Conservation (phyloP, 2,113 vertebrate genomes). For the Zosterops japonicus region DNA sequence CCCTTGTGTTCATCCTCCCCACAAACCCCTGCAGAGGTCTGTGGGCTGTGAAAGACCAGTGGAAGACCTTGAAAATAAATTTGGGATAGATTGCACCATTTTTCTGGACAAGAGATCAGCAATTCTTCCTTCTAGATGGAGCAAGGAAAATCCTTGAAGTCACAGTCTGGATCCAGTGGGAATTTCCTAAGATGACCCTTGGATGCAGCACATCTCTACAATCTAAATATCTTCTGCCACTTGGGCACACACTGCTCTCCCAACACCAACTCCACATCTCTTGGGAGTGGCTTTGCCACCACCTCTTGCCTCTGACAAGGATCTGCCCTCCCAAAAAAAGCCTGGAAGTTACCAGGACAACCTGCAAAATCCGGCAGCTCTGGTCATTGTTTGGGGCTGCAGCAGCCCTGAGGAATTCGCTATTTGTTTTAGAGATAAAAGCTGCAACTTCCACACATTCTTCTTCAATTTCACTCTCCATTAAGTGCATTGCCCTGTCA, state of each 20-base stretch:
- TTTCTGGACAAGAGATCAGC: background rate
- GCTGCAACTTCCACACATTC: constrained; percentile 79
- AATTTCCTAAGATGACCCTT: background rate
- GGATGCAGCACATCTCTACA: background rate
- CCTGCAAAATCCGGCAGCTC: constrained; percentile 14
- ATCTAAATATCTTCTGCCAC: background rate
- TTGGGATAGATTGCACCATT: background rate
- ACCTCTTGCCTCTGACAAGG: constrained; percentile 24
- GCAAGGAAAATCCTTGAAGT: background rate
- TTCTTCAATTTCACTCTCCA: constrained; percentile 74
- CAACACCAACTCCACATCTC: background rate
- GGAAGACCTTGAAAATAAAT: background rate
- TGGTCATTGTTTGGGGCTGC: constrained; percentile 68
- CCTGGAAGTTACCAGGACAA: constrained; percentile 73
- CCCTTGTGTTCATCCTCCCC: background rate
- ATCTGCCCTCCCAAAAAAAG: constrained; percentile 10
- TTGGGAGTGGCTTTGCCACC: background rate
- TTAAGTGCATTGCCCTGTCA: constrained; percentile 49
- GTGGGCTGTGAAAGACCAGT: background rate
- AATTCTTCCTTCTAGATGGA: background rate
- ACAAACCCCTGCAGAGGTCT: background rate
- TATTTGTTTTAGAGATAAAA: constrained; percentile 84
- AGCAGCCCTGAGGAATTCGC: constrained; percentile 73
- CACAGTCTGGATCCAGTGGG: background rate
- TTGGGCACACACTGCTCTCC: background rate